Evolutionary conservation across 2,113 vertebrate genomes (phyloP).

Genomic region (Tachuris rubrigastra): DNA sequence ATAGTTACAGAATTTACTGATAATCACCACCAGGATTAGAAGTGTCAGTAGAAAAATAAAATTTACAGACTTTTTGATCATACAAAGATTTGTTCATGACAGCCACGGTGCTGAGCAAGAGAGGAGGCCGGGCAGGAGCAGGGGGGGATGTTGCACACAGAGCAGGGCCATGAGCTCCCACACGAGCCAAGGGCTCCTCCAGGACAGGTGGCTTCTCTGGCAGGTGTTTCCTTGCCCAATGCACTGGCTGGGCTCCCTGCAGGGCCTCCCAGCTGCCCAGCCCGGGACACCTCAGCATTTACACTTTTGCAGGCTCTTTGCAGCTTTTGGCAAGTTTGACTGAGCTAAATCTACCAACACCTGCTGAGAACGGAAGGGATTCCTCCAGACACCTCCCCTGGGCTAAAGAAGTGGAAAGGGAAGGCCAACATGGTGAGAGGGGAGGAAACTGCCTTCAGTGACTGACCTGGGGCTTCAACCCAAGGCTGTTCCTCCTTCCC

Average conservation of each 20-base stretch:
- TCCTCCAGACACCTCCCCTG: background rate
- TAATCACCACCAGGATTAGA: conserved; percentile 1
- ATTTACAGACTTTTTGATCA: background rate
- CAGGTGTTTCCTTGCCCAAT: accelerated
- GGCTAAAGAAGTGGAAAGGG: background rate
- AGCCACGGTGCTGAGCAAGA: accelerated
- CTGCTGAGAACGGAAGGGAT: background rate
- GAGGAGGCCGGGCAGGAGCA: accelerated
- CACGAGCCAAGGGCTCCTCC: accelerated
- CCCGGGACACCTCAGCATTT: accelerated
- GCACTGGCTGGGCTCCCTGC: background rate
- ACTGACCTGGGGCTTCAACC: accelerated
- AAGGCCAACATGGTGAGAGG: background rate
- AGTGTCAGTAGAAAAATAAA: conserved; percentile 62
- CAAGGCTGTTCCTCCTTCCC: background rate
- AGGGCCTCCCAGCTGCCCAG: background rate
- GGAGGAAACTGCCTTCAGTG: background rate
- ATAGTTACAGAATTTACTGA: conserved; percentile 24
- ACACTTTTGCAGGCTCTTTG: background rate
- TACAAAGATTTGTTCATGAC: background rate
- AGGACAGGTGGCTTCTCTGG: background rate
- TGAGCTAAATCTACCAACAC: background rate
- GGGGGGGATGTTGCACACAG: background rate
- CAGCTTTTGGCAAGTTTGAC: background rate
- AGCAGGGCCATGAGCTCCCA: accelerated